Conservation (phyloP, 2,113 vertebrate species). For the Phyllostomus hastatus region DNA sequence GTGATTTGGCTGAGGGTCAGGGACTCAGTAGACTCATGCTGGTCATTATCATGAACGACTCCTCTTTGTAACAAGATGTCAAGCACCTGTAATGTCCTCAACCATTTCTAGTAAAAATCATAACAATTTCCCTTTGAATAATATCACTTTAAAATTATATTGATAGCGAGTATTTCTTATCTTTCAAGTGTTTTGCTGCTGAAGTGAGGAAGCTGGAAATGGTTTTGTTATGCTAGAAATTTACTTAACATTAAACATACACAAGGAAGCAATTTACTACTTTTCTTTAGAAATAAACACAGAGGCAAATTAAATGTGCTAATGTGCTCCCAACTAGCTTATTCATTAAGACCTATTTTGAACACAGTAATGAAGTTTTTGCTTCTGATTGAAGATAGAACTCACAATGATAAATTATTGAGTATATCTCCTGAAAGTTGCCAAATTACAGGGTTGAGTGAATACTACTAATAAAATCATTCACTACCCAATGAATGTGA, state of each 20-base stretch:
- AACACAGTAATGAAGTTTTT: conserved; percentile 75
- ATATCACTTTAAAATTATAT: conserved; percentile 17
- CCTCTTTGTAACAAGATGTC: conserved; percentile 37
- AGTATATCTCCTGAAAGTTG: conserved; percentile 54
- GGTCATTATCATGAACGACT: background rate
- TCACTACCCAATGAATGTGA: conserved; percentile 69
- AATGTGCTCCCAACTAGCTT: conserved; percentile 71
- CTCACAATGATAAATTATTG: conserved; percentile 71
- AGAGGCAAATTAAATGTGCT: conserved; percentile 59
- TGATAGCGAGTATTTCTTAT: conserved; percentile 28
- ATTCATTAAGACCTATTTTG: conserved; percentile 68
- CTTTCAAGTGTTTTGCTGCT: conserved; percentile 53
- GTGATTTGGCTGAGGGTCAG: background rate
- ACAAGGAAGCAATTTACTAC: conserved; percentile 28
- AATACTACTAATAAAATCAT: conserved; percentile 74
- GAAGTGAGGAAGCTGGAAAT: conserved; percentile 15
- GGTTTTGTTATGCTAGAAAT: conserved; percentile 39
- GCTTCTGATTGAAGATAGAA: conserved; percentile 68
- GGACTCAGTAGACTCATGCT: background rate
- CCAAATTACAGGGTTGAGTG: conserved; percentile 67
- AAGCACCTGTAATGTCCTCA: background rate
- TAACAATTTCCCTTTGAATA: conserved; percentile 54
- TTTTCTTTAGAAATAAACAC: conserved; percentile 70
- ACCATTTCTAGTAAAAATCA: conserved; percentile 3
- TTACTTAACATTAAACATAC: conserved; percentile 54